Percentiles rank a stretch among this genome's conserved stretches.
Evolutionary conservation across 2,797 vertebrate genomes (phyloP).

Genomic region (Crocidura indochinensis): DNA sequence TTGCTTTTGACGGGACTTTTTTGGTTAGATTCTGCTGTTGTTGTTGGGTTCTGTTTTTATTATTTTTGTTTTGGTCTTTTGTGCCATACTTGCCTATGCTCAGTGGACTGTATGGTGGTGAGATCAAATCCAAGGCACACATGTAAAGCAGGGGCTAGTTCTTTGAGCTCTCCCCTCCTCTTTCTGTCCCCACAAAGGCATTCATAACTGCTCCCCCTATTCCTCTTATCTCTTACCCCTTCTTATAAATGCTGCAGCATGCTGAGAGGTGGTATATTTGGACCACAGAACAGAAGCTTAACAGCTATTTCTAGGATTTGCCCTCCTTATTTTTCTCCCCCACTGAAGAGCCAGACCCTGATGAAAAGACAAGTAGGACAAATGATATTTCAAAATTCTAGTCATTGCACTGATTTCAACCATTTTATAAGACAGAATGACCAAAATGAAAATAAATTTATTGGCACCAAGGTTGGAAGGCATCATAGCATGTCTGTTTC

Average conservation of each 20-base stretch:
- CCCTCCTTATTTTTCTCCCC: background rate
- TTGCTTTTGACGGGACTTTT: background rate
- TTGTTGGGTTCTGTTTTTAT: background rate
- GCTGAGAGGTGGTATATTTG: background rate
- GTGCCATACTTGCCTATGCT: no score
- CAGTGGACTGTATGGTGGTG: no score
- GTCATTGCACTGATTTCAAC: background rate
- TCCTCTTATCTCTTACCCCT: background rate
- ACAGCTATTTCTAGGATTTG: constrained; percentile 26
- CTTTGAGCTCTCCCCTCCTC: background rate
- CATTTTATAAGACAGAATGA: constrained; percentile 28
- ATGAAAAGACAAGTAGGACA: constrained; percentile 21
- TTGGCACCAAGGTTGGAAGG: background rate
- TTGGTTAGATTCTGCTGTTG: background rate
- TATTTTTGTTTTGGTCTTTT: no score
- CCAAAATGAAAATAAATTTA: constrained; percentile 35
- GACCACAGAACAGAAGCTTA: background rate
- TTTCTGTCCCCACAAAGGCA: background rate
- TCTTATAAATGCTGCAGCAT: background rate
- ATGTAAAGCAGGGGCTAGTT: background rate
- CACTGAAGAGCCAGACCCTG: background rate
- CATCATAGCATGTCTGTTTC: background rate
- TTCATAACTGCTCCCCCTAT: background rate
- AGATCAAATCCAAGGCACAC: background rate
- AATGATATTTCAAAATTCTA: constrained; percentile 19